Percentiles rank a stretch among this genome's conserved stretches.
Evolutionary conservation across 2,797 vertebrate genomes (phyloP).

Genomic region (Phoxinus dragarum): DNA sequence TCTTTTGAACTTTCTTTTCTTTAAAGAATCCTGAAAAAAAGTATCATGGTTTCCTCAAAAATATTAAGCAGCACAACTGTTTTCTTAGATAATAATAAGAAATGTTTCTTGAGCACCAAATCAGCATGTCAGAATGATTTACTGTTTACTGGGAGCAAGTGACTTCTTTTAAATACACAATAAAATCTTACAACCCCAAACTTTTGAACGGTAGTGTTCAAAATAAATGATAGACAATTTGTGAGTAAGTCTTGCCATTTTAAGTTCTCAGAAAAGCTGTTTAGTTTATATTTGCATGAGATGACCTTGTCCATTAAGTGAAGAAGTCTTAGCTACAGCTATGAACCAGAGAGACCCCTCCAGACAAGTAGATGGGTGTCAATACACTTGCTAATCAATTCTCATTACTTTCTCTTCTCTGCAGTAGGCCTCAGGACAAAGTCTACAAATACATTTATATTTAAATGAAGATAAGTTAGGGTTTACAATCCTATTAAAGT

Average conservation of each 20-base stretch:
- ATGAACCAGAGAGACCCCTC: constrained; percentile 27
- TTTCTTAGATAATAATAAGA: background rate
- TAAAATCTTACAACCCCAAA: background rate
- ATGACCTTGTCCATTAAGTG: background rate
- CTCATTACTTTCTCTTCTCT: constrained; percentile 57
- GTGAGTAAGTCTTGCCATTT: background rate
- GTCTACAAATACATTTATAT: constrained; percentile 13
- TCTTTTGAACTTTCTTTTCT: background rate
- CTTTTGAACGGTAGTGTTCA: background rate
- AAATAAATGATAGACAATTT: background rate
- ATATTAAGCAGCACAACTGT: background rate
- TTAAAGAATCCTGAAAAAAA: background rate
- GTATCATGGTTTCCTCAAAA: background rate
- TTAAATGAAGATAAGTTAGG: constrained; percentile 12
- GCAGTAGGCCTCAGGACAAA: constrained; percentile 30
- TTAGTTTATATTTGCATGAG: background rate
- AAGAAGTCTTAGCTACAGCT: background rate
- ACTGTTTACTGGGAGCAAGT: background rate
- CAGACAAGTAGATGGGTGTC: constrained; percentile 49
- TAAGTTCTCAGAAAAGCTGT: background rate
- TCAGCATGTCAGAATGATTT: background rate
- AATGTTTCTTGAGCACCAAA: background rate
- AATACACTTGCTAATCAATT: constrained; percentile 62
- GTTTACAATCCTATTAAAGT: constrained; percentile 23
- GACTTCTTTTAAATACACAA: background rate